Percentiles rank a stretch among this genome's conserved stretches.
These are phyloP conservation scores for Cardiocondyla obscurior DNA, from an alignment of 1,140 invertebrate species.

Conservation along the genomic window DNA sequence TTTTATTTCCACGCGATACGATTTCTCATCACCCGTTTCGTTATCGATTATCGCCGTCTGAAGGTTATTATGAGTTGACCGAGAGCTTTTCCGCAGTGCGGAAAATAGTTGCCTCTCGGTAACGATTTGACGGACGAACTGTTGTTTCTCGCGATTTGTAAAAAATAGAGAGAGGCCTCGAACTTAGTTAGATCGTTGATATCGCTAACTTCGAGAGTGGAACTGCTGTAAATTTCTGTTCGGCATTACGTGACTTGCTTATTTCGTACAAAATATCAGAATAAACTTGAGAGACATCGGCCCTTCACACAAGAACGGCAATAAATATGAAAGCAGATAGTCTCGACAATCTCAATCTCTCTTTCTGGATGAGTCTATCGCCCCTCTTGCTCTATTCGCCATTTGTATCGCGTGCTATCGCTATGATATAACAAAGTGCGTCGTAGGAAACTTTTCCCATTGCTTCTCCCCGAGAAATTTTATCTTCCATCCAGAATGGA, in stretches of 20 bases:
- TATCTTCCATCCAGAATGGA: slow-evolving; percentile 38
- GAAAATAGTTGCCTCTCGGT: background rate
- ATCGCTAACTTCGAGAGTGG: background rate
- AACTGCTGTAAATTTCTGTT: background rate
- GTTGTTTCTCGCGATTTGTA: background rate
- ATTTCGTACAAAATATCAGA: background rate
- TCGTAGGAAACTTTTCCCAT: slow-evolving; percentile 58
- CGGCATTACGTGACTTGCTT: background rate
- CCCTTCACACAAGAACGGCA: slow-evolving; percentile 26
- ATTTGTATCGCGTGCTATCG: slow-evolving; percentile 34
- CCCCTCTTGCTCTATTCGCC: slow-evolving; percentile 46
- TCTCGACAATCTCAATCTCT: slow-evolving; percentile 41
- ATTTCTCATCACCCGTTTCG: background rate
- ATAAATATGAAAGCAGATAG: slow-evolving; percentile 63
- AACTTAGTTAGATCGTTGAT: background rate
- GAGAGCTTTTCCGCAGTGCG: background rate
- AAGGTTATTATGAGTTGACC: background rate
- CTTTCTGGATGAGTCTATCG: slow-evolving; percentile 50
- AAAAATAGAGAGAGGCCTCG: background rate
- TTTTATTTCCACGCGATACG: slow-evolving; percentile 44
- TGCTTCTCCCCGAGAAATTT: slow-evolving; percentile 60
- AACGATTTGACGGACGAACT: background rate
- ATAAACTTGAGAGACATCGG: slow-evolving; percentile 34
- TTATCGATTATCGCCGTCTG: slow-evolving; percentile 19
- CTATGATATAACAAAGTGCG: slow-evolving; percentile 3